Percentiles rank a stretch among this genome's conserved stretches.
Conservation (phyloP, 2,888 invertebrate genomes). For the Melieria picta region DNA sequence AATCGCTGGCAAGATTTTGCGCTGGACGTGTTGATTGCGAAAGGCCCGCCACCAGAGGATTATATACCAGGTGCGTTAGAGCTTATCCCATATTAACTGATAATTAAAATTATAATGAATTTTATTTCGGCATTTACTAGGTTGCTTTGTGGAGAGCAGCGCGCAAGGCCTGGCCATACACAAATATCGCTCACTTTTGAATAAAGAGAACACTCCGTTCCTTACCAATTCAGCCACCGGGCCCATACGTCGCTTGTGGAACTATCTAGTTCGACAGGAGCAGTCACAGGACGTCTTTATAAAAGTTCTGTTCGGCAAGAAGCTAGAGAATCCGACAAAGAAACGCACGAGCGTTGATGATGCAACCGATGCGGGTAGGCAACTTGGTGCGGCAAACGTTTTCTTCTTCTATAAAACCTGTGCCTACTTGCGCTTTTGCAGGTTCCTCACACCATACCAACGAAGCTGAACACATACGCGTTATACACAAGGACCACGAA, state of each 20-base stretch:
- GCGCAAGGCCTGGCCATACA: slow-evolving; percentile 85
- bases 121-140: slow-evolving; percentile 58
- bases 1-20: slow-evolving; percentile 90
- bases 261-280: slow-evolving; percentile 91
- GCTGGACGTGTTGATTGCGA: slow-evolving; percentile 72
- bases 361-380: slow-evolving; percentile 33
- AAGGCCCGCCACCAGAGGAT: slow-evolving; percentile 82
- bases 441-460: slow-evolving; percentile 29
- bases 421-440: not conserved
- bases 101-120: not conserved
- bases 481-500: slow-evolving; percentile 99
- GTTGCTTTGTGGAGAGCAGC: slow-evolving; percentile 84
- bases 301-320: slow-evolving; percentile 87
- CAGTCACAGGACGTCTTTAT: slow-evolving; percentile 94
- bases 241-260: slow-evolving; percentile 88
- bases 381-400: not conserved
- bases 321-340: slow-evolving; percentile 32
- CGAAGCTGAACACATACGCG: slow-evolving; percentile 83
- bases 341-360: slow-evolving; percentile 32
- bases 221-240: slow-evolving; percentile 77
- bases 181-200: slow-evolving; percentile 91
- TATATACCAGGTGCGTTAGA: slow-evolving; percentile 75
- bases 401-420: not conserved
- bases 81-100: too few species aligned
- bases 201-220: slow-evolving; percentile 96